phyloP scores from a whole-genome alignment of 2,888 invertebrate species.

The Aromia moschata region DNA sequence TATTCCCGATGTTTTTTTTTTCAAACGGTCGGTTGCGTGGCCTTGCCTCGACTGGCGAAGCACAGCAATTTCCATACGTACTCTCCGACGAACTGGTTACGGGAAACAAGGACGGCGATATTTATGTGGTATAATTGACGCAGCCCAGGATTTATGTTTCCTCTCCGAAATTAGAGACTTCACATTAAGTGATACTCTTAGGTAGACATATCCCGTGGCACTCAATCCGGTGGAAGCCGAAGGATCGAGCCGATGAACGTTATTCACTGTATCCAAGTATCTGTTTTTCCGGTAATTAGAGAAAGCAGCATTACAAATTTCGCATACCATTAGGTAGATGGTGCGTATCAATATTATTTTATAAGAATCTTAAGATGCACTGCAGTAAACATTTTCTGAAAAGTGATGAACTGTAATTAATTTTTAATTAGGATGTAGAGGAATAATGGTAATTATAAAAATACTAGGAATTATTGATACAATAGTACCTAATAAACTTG shows the following conservation, averaged over 20 bases:
- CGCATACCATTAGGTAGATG: too few relatives aligned
- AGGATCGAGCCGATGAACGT: background rate
- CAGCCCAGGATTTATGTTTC: constrained; percentile 46
- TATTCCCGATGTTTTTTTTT: too few relatives aligned
- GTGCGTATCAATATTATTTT: too few relatives aligned
- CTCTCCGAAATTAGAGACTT: constrained; percentile 43
- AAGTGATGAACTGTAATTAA: too few relatives aligned
- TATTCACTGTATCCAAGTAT: constrained; percentile 6
- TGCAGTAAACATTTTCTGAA: too few relatives aligned
- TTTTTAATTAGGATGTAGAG: too few relatives aligned
- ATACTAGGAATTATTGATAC: too few relatives aligned
- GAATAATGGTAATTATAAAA: too few relatives aligned
- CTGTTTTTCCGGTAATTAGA: constrained; percentile 6
- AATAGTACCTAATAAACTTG: too few relatives aligned
- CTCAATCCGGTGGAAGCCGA: constrained; percentile 1
- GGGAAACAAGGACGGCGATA: constrained; percentile 35
- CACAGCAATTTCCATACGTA: constrained; percentile 4
- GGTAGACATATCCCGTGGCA: constrained; percentile 2
- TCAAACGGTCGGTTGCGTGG: background rate
- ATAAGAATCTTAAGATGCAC: too few relatives aligned
- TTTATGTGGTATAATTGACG: constrained; percentile 43
- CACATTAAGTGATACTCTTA: constrained; percentile 23
- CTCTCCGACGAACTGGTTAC: constrained; percentile 13
- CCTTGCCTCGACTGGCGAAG: constrained; percentile 1
- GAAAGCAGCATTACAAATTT: background rate